phyloP scores from a whole-genome alignment of 2,888 invertebrate genomes.

The Agriotes lineatus region DNA sequence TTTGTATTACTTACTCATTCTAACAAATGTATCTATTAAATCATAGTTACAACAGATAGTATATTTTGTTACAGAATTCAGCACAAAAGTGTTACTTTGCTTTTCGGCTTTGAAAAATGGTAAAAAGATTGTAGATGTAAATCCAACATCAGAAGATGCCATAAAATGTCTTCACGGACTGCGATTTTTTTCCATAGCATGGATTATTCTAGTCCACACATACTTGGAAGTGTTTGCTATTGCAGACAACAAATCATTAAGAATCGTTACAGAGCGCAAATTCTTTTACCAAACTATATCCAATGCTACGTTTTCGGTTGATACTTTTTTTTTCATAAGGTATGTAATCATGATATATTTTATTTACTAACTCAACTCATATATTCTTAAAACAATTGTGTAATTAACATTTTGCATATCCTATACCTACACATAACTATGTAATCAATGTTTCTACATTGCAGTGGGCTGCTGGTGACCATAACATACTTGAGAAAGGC shows the following conservation, averaged over 20 bases:
- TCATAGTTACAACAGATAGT: no score
- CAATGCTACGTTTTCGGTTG: slow-evolving; percentile 88
- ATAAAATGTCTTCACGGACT: slow-evolving; percentile 84
- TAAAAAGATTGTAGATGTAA: slow-evolving; percentile 79
- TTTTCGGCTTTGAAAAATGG: slow-evolving; percentile 84
- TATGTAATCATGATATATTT: slow-evolving; percentile 55
- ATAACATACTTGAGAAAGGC: slow-evolving; percentile 77
- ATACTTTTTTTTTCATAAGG: slow-evolving; percentile 90
- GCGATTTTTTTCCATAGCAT: slow-evolving; percentile 81
- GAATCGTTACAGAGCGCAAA: slow-evolving; percentile 80
- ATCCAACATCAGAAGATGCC: slow-evolving; percentile 74
- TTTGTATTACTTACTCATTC: no score
- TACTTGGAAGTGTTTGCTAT: slow-evolving; percentile 86
- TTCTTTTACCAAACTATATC: slow-evolving; percentile 86
- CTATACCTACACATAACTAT: no score
- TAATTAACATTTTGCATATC: no score
- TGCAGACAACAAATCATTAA: slow-evolving; percentile 79
- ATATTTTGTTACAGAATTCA: slow-evolving; percentile 67
- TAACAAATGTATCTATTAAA: no score
- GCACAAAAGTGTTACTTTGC: slow-evolving; percentile 75
- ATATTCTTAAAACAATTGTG: no score
- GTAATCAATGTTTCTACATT: no score
- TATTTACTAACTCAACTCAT: no score
- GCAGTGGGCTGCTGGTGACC: slow-evolving; percentile 79
- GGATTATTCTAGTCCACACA: slow-evolving; percentile 89